Percentiles rank a stretch among this genome's conserved stretches.
These are phyloP conservation scores for Toxonevra muliebris DNA, from an alignment of 2,888 invertebrate genomes.

Conservation along the genomic window DNA sequence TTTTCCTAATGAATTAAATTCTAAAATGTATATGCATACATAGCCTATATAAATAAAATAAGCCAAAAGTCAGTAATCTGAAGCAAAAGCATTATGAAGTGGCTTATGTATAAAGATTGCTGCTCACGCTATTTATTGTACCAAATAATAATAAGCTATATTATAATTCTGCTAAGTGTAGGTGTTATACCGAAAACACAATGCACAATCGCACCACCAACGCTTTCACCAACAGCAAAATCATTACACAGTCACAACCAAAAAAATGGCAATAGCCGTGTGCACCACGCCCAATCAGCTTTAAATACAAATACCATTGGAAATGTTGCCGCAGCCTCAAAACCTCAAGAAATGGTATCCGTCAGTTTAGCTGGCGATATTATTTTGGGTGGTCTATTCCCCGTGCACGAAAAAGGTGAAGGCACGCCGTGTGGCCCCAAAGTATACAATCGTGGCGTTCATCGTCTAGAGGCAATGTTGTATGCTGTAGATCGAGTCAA, in stretches of 20 bases:
- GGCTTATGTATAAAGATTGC: too few relatives aligned
- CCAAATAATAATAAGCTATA: too few relatives aligned
- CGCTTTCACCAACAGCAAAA: neutral
- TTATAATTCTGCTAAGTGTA: too few relatives aligned
- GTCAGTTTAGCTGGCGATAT: slow-evolving; percentile 68
- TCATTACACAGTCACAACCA: neutral
- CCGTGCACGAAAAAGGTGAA: slow-evolving; percentile 72
- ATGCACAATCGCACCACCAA: neutral
- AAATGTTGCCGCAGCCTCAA: slow-evolving; percentile 6
- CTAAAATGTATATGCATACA: too few relatives aligned
- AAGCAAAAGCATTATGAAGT: too few relatives aligned
- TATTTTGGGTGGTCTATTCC: slow-evolving; percentile 75
- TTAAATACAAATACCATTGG: neutral
- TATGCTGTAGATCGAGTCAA: slow-evolving; percentile 75
- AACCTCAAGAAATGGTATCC: slow-evolving; percentile 48
- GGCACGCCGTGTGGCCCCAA: slow-evolving; percentile 69
- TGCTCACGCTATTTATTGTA: too few relatives aligned
- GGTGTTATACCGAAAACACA: too few relatives aligned
- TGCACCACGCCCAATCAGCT: neutral
- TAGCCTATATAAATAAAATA: too few relatives aligned
- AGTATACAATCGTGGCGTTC: slow-evolving; percentile 75
- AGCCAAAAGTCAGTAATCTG: too few relatives aligned
- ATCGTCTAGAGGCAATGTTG: slow-evolving; percentile 75
- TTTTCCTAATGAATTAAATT: too few relatives aligned
- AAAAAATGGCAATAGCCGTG: neutral